These are phyloP conservation scores for Puntigrus tetrazona DNA, from an alignment of 2,113 vertebrate species.

Conservation along the genomic window DNA sequence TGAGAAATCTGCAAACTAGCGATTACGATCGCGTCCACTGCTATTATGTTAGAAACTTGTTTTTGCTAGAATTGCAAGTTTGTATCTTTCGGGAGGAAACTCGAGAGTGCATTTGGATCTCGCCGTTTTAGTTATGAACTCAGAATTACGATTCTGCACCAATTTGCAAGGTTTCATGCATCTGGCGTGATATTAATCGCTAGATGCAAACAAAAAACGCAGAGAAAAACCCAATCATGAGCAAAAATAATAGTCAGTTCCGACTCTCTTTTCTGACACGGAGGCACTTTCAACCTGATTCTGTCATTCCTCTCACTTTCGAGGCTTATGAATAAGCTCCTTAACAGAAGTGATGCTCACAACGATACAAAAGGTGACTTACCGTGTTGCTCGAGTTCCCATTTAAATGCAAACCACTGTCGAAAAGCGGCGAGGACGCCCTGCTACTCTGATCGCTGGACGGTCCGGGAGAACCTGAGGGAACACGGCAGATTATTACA, in stretches of 20 bases:
- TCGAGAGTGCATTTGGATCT: too few relatives aligned
- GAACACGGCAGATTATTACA: constrained; percentile 25
- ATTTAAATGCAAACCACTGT: constrained; percentile 92
- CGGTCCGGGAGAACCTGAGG: constrained; percentile 84
- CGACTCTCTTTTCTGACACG: constrained; percentile 1
- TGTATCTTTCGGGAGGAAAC: too few relatives aligned
- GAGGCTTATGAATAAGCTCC: constrained; percentile 15
- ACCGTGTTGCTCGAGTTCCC: constrained; percentile 84
- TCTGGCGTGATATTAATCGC: too few relatives aligned
- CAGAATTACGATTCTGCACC: too few relatives aligned
- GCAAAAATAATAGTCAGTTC: not conserved
- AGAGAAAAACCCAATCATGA: not conserved
- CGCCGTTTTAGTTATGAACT: too few relatives aligned
- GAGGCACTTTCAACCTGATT: constrained; percentile 37
- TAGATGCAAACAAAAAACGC: not conserved
- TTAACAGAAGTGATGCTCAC: constrained; percentile 11
- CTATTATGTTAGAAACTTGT: too few relatives aligned
- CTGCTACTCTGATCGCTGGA: constrained; percentile 85
- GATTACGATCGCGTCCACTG: too few relatives aligned
- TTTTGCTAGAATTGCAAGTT: too few relatives aligned
- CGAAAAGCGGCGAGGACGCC: constrained; percentile 87
- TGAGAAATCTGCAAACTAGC: too few relatives aligned
- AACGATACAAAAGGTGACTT: constrained; percentile 60
- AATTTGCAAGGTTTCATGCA: too few relatives aligned
- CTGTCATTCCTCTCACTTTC: constrained; percentile 20